Evolutionary conservation across 1,140 invertebrate species (phyloP), one percentile per base, ranked within the genome.

Genomic region (Tetramorium alpestre): DNA sequence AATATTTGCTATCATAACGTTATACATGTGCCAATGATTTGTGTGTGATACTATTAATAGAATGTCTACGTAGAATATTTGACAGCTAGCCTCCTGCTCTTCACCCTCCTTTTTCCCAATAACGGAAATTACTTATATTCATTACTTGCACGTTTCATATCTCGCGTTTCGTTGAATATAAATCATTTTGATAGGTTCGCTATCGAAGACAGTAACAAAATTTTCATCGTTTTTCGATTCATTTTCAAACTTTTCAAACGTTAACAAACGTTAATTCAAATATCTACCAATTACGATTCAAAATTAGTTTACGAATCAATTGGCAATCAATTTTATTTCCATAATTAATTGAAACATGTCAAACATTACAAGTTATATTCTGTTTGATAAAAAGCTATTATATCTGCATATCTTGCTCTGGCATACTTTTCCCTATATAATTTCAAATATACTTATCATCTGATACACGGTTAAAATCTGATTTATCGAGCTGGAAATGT

Each of bases 71-170:
- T 25, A 49, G 11, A 22, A 41, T 13, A 70, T 81, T 56, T 81
- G 78, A 81, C 41, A 65, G 38, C 64, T n/a, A 13, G 33, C 10
- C 16, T 69, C 11, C 41, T 49, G 41, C 41, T 44, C 11, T 11
- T 67, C 62, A 13, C 11, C 16, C 22, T 44, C n/a, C 65, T 69
- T 10, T 49, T 69, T 69, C 6, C 41, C 65, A 69, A 22, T 49
- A 69, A 69, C 38, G 18, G 33, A 84, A 84, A 84, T 84, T 84
- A 84, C 69, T 84, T 84, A n/a, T 22, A 69, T 84, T 16, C 80
- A 60, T 75, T 49, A 62, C 18, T 16, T 47, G 33, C 75, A 33
- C 5, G 28, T n/a, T 64, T 49, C 60, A 41, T 28, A 44, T 11
- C 2, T 69, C 65, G 47, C 22, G 16, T 38, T 69, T 54, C 33